Conservation (phyloP, 2,113 vertebrate genomes). For the Peromyscus californicus region DNA sequence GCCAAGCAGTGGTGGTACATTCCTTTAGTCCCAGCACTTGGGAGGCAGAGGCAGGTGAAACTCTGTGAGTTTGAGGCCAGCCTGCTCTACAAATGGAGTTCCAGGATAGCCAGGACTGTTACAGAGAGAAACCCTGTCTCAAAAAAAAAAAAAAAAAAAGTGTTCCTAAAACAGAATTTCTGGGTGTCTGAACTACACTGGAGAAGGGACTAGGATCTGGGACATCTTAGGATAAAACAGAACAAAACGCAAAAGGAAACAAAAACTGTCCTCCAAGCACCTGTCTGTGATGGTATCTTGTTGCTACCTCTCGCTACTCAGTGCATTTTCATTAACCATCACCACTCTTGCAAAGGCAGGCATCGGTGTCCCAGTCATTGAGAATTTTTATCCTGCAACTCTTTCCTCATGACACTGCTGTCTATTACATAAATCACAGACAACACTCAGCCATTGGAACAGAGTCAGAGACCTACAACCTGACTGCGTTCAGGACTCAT, state of each 20-base stretch:
- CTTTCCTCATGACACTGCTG: conserved; percentile 60
- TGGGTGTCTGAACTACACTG: not conserved
- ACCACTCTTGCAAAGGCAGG: conserved; percentile 23
- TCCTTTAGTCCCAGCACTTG: too few species aligned
- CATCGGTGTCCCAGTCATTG: conserved; percentile 66
- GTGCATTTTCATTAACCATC: conserved; percentile 50
- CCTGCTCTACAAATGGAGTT: too few species aligned
- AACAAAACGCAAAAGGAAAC: not conserved
- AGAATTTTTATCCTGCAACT: conserved; percentile 57
- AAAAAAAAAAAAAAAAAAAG: not conserved
- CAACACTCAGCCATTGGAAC: conserved; percentile 22
- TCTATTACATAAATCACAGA: conserved; percentile 74
- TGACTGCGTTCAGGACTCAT: conserved; percentile 72
- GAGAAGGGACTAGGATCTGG: not conserved
- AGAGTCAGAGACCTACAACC: conserved; percentile 72
- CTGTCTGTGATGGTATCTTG: not conserved
- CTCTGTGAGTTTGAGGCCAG: too few species aligned
- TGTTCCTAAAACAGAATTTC: not conserved
- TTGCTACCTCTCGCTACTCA: not conserved
- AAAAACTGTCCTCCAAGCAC: not conserved
- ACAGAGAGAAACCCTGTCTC: too few species aligned
- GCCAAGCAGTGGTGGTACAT: too few species aligned
- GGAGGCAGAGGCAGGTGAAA: too few species aligned
- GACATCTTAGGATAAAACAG: not conserved
- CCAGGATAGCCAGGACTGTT: too few species aligned